Evolutionary conservation across 2,888 invertebrate species (phyloP).

Genomic region (Cerceris ruficornis): DNA sequence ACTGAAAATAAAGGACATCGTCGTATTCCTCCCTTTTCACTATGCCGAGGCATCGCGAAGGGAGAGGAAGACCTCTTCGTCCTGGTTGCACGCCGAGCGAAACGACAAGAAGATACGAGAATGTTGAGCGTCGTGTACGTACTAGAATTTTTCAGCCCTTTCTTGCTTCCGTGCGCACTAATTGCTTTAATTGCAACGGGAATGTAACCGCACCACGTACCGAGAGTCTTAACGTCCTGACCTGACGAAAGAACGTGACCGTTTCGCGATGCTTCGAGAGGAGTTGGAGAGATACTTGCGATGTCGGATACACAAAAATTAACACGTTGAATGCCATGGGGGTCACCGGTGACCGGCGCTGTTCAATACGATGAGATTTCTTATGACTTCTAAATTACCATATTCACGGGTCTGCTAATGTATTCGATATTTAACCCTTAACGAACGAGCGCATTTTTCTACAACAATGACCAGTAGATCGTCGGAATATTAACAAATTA

Average conservation of each 20-base stretch:
- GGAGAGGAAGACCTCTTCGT: constrained; percentile 26
- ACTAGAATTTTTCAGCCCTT: constrained; percentile 56
- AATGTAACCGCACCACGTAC: constrained; percentile 48
- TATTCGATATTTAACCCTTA: no score
- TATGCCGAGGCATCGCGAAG: constrained; percentile 19
- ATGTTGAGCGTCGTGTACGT: constrained; percentile 51
- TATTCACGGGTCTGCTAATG: no score
- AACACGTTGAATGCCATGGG: no score
- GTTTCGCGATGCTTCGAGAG: constrained; percentile 6
- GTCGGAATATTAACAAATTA: no score
- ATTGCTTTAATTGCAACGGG: constrained; percentile 62
- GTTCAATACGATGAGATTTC: no score
- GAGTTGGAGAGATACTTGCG: not conserved
- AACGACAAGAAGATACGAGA: constrained; percentile 57
- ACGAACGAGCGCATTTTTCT: no score
- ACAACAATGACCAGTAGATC: no score
- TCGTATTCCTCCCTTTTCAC: constrained; percentile 36
- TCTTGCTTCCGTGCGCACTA: constrained; percentile 50
- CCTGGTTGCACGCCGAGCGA: constrained; percentile 16
- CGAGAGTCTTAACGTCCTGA: constrained; percentile 40
- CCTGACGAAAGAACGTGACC: constrained; percentile 32
- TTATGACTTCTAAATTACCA: no score
- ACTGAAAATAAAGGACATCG: constrained; percentile 54
- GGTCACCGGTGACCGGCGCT: no score
- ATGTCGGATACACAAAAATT: not conserved